Evolutionary conservation across 2,113 vertebrate species (phyloP), one percentile per base, ranked within the genome.

Genomic region (Halcyon senegalensis): DNA sequence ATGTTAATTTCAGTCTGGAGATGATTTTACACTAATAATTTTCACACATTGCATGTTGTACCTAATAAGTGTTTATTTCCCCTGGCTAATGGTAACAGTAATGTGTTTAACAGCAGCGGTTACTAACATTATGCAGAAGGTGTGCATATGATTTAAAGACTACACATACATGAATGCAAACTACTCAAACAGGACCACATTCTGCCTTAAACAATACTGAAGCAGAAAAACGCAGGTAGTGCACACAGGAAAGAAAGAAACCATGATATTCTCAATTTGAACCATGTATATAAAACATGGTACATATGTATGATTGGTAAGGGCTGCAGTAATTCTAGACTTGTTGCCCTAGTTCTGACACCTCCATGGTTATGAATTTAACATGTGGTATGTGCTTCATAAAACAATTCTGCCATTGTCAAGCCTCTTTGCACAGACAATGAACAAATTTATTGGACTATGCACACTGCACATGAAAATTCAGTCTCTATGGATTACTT

Each of bases 381-480:
- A 75, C 35, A 74, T 78, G 19, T 90, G 68, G 46, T 63, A 24
- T 75, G 33, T 41, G 39, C 46, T 94, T 74, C 75, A 67, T 63
- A 50, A 89, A 87, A 93, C 69, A 92, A 14, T 82, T 89, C 83
- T 90, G 14, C 76, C 43, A 89, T 92, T 93, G 90, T 96, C 59
- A 84, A 84, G 30, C 25, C 80, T 51, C 76, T 64, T 81, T 73
- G 21, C 19, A 56, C 80, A 90, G 89, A 94, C 62, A 94, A 74
- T 87, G 80, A 75, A 84, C 19, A 68, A 68, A 78, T 88, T 59
- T 51, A 53, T 60, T 72, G 30, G 27, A 33, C 39, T 84, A 25
- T 28, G 25, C 37, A 79, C 20, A 48, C 8, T 72, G 27, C 41
- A n/a, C 58, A 37, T 55, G 43, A 85, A 88, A 91, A 90, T 62